Evolutionary conservation across 2,113 vertebrate species (phyloP).

Genomic region (Hippocampus abdominalis): DNA sequence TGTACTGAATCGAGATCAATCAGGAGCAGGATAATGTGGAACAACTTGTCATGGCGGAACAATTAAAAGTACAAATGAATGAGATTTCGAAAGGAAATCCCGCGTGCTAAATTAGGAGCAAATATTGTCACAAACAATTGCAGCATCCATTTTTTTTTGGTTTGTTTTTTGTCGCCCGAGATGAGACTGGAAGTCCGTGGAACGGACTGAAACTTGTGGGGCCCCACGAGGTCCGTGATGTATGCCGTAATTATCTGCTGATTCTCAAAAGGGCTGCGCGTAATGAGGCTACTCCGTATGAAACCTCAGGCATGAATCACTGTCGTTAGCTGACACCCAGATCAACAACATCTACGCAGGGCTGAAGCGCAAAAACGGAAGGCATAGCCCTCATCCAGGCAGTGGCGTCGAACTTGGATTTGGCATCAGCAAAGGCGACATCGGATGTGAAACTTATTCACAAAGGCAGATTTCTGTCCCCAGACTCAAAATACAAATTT

Average conservation of each 20-base stretch:
- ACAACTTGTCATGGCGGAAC: constrained; percentile 20
- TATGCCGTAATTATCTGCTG: constrained; percentile 81
- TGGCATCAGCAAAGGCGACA: constrained; percentile 60
- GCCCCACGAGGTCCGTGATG: constrained; percentile 70
- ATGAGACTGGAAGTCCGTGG: constrained; percentile 45
- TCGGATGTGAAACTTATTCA: constrained; percentile 46
- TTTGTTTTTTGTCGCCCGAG: constrained; percentile 24
- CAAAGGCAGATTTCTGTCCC: constrained; percentile 32
- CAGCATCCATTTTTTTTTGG: constrained; percentile 28
- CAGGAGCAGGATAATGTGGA: constrained; percentile 20
- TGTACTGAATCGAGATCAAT: constrained; percentile 10
- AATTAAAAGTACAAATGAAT: constrained; percentile 20
- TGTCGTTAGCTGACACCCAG: constrained; percentile 72
- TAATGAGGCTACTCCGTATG: constrained; percentile 75
- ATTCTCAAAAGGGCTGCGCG: constrained; percentile 78
- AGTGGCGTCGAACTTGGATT: constrained; percentile 29
- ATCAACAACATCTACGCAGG: constrained; percentile 66
- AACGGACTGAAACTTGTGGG: constrained; percentile 59
- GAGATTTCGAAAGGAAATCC: constrained; percentile 20
- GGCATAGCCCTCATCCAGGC: constrained; percentile 45
- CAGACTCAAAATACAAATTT: constrained; percentile 26
- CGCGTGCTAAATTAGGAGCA: constrained; percentile 18
- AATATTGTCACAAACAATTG: constrained; percentile 30
- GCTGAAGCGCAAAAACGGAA: constrained; percentile 42
- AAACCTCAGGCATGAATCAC: constrained; percentile 74